Base-by-base conservation (phyloP, 64 coral and sea anemone genomes). In the Montipora capricornis region DNA sequence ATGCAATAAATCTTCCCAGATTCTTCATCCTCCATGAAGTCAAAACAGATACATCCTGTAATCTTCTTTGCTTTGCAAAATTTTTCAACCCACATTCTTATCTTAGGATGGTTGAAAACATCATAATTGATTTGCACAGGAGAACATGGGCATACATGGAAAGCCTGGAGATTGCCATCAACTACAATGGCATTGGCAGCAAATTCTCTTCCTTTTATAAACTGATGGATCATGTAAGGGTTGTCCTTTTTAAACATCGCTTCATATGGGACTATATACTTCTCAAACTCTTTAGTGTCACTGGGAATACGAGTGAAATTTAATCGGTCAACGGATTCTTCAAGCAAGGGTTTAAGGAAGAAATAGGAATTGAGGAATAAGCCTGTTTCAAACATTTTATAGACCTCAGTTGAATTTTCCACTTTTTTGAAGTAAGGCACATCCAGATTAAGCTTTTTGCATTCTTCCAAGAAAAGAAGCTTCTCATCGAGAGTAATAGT, bases 1-100 rank as follows among this genome's bases (percentile, higher is more conserved):
- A 93, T 93, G 76, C 92, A 93, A 46, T 93, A 93, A 68, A 93
- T 47, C 20, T 88, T 29, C 5, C 75, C 60, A 15, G 92, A 80
- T 10, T 47, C 17, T 10, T 87, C 75, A 20, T 93, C 83, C 52
- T 93, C 73, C 1, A 93, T 64, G 58, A 93, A 93, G 76, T 93
- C 92, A 24, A 93, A 93, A 49, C 84, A 80, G 13, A 88, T 24
- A 7, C 82, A 71, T 4, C 92, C 92, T 14, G 44, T 93, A 82
- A 93, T 87, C 46, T 88, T 69, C 92, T 80, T 93, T 13, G 61
- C 86, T 45, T 52, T 80, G 64, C 92, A 93, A 24, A 93, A 93
- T 11, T 15, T 61, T 10, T 80, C 47, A 10, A 87, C 78, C 92
- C 92, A 93, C 11, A 73, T 47, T 73, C 78, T 67, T 67, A 93